These are phyloP conservation scores for Ichneumoninae sp. DNA, from an alignment of 2,888 invertebrate genomes.

Conservation along the genomic window DNA sequence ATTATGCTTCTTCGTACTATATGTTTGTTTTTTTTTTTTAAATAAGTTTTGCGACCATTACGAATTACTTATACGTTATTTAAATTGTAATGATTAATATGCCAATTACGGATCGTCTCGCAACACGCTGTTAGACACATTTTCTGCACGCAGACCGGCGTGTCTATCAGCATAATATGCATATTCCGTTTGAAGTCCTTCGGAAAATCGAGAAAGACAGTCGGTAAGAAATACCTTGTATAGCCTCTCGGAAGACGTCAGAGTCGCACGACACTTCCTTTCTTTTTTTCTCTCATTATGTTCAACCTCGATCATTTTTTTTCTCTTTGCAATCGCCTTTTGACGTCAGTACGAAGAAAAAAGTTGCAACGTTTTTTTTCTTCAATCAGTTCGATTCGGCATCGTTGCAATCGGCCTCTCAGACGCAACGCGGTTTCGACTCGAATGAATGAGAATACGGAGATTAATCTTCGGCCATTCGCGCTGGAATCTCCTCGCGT, in stretches of 20 bases:
- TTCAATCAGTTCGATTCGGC: background rate
- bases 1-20: background rate
- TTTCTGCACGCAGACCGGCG: conserved; percentile 1
- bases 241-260: conserved; percentile 10
- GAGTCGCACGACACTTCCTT: conserved; percentile 12
- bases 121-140: background rate
- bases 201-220: conserved; percentile 1
- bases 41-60: background rate
- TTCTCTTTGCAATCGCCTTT: background rate
- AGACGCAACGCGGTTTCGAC: background rate
- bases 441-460: background rate
- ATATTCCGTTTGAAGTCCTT: conserved; percentile 18
- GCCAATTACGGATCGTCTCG: conserved; percentile 12
- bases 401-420: background rate
- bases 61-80: background rate
- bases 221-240: background rate
- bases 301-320: background rate
- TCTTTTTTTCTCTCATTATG: conserved; percentile 17
- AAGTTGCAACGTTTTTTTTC: background rate
- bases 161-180: background rate
- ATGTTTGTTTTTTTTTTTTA: background rate
- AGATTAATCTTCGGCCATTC: background rate
- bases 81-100: conserved; percentile 2
- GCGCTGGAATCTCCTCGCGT: too few relatives aligned
- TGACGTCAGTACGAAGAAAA: background rate